Evolutionary conservation across 2,888 invertebrate species (phyloP).

Genomic region (Volucella inanis): DNA sequence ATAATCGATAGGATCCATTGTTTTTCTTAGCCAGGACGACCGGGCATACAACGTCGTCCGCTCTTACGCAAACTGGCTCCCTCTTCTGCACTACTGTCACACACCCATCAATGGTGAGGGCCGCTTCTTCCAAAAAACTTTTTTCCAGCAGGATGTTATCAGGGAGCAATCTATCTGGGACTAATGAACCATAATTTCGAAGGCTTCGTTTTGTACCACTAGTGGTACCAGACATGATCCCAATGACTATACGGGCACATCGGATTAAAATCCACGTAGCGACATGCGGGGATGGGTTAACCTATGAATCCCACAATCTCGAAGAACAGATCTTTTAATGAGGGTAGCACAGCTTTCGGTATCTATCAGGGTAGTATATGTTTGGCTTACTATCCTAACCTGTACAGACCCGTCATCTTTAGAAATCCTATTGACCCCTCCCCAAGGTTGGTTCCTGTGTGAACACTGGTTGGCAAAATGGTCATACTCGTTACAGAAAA

Average conservation of each 20-base stretch:
- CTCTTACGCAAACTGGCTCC: background rate
- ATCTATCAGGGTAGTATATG: background rate
- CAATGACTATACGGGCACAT: background rate
- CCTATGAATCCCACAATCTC: background rate
- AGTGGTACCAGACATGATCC: background rate
- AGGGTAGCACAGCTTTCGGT: background rate
- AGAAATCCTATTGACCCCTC: background rate
- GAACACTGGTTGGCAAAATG: background rate
- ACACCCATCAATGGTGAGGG: background rate
- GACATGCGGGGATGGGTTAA: background rate
- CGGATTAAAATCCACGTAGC: background rate
- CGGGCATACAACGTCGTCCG: background rate
- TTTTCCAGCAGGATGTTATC: background rate
- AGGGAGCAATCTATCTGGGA: background rate
- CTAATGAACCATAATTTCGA: background rate
- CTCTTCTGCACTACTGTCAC: background rate
- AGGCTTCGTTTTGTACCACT: background rate
- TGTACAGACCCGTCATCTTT: background rate
- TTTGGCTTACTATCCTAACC: background rate
- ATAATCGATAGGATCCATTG: slow-evolving; percentile 1
- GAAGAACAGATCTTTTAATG: background rate
- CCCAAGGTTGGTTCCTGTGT: background rate
- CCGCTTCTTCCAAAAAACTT: too few species aligned
- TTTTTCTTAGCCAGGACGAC: slow-evolving; percentile 14
- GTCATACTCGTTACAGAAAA: slow-evolving; percentile 9